A percentile compares a stretch with the other conserved stretches of the same genome.
Conservation (phyloP, 1,140 invertebrate species). For the Eurosta solidaginis region DNA sequence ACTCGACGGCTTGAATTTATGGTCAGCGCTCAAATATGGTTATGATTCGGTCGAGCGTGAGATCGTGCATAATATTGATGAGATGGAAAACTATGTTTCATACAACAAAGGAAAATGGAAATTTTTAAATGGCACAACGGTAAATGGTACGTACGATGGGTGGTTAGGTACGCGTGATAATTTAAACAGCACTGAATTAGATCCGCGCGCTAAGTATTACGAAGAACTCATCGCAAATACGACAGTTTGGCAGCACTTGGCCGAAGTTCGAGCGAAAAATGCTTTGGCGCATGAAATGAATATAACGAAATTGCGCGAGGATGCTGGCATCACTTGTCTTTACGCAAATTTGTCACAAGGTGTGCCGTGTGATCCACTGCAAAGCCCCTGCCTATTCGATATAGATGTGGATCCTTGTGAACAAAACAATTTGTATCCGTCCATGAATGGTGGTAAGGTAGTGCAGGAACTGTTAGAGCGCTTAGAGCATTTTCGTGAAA, state of each 20-base stretch:
- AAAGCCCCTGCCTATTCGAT: conserved; percentile 74
- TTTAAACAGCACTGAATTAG: conserved; percentile 32
- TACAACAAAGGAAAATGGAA: conserved; percentile 75
- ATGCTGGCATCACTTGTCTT: conserved; percentile 60
- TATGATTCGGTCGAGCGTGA: conserved; percentile 62
- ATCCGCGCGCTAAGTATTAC: conserved; percentile 56
- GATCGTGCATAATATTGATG: conserved; percentile 74
- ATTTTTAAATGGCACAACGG: conserved; percentile 68
- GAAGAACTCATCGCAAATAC: conserved; percentile 62
- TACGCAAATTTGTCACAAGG: not conserved
- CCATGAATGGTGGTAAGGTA: conserved; percentile 37
- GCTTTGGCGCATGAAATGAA: conserved; percentile 29
- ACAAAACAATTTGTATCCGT: conserved; percentile 68
- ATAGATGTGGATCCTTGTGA: conserved; percentile 81
- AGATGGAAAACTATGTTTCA: conserved; percentile 65
- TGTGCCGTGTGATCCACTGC: conserved; percentile 54
- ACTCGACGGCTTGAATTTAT: conserved; percentile 77
- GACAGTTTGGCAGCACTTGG: conserved; percentile 43
- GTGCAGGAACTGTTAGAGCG: conserved; percentile 39
- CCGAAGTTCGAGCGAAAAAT: conserved; percentile 40
- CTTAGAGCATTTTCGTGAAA: conserved; percentile 38
- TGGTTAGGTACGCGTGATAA: conserved; percentile 60
- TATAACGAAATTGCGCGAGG: conserved; percentile 54
- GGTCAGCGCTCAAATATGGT: conserved; percentile 64
- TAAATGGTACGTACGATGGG: conserved; percentile 58